Evolutionary conservation across 2,888 invertebrate genomes (phyloP).

Genomic region (Dorcus hopei): DNA sequence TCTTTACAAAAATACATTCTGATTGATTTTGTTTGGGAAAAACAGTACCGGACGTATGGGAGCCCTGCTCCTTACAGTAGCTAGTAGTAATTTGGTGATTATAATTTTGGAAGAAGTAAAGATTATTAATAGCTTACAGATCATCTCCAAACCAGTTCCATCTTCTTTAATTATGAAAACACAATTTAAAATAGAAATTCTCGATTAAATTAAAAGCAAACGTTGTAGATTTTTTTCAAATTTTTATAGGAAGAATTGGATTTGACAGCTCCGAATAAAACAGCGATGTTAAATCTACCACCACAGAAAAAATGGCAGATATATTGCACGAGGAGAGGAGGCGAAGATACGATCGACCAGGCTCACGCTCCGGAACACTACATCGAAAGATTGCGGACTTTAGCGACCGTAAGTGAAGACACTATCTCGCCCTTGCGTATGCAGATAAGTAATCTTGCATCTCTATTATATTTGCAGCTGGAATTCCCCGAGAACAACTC

Average conservation of each 20-base stretch:
- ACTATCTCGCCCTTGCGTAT: neutral
- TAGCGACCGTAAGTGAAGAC: constrained; percentile 65
- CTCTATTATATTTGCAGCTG: constrained; percentile 37
- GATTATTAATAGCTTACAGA: too few relatives aligned
- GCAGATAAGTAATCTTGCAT: neutral
- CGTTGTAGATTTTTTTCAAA: neutral
- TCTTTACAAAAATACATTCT: too few relatives aligned
- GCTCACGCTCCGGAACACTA: constrained; percentile 87
- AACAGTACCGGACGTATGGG: too few relatives aligned
- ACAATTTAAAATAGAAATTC: too few relatives aligned
- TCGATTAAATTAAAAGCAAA: too few relatives aligned
- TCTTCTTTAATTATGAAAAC: too few relatives aligned
- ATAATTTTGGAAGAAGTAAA: too few relatives aligned
- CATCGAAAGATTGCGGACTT: constrained; percentile 79
- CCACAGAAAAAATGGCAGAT: constrained; percentile 98
- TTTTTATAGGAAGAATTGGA: constrained; percentile 80
- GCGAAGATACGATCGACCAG: constrained; percentile 62
- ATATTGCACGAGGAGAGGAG: constrained; percentile 83
- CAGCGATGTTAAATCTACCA: constrained; percentile 89
- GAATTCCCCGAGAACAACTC: constrained; percentile 52
- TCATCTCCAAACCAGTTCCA: too few relatives aligned
- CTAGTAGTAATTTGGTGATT: too few relatives aligned
- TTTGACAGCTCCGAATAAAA: constrained; percentile 88
- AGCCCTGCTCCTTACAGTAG: too few relatives aligned
- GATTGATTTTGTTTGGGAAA: too few relatives aligned